These are phyloP conservation scores for Exocentrus adspersus DNA, from an alignment of 2,888 invertebrate genomes.

Conservation along the genomic window DNA sequence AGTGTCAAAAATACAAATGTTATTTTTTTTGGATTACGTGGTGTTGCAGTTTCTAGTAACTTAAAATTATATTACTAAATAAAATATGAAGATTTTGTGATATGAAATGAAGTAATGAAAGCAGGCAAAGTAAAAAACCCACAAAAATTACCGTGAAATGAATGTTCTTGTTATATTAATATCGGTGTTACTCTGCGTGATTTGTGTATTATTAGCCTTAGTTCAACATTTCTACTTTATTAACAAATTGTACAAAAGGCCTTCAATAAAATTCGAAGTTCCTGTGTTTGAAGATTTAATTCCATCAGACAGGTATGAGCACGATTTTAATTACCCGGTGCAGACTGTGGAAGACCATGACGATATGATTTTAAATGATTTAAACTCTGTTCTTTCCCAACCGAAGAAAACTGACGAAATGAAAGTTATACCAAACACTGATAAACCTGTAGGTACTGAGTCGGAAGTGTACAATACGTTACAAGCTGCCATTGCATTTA, in stretches of 20 bases:
- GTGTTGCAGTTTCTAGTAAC: no score
- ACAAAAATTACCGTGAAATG: constrained; percentile 38
- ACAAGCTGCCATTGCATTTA: constrained; percentile 87
- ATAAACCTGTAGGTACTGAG: constrained; percentile 60
- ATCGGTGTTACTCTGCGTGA: constrained; percentile 59
- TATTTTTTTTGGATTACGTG: no score
- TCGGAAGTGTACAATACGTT: constrained; percentile 86
- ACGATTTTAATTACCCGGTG: constrained; percentile 46
- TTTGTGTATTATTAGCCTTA: constrained; percentile 59
- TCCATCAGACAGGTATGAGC: constrained; percentile 51
- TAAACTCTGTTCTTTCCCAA: constrained; percentile 53
- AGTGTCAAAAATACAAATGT: no score
- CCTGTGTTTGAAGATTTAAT: constrained; percentile 62
- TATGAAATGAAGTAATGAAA: no score
- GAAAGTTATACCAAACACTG: constrained; percentile 39
- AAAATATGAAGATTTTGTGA: no score
- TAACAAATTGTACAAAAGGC: constrained; percentile 50
- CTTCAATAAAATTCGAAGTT: constrained; percentile 49
- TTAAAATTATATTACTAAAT: no score
- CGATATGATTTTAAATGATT: constrained; percentile 52
- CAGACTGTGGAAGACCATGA: constrained; percentile 45
- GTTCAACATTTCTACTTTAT: constrained; percentile 59
- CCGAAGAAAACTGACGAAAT: constrained; percentile 35
- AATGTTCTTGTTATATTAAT: constrained; percentile 53
- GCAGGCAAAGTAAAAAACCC: constrained; percentile 13